These are phyloP conservation scores for Oreamnos americanus DNA, from an alignment of 2,113 vertebrate species.

Conservation along the genomic window DNA sequence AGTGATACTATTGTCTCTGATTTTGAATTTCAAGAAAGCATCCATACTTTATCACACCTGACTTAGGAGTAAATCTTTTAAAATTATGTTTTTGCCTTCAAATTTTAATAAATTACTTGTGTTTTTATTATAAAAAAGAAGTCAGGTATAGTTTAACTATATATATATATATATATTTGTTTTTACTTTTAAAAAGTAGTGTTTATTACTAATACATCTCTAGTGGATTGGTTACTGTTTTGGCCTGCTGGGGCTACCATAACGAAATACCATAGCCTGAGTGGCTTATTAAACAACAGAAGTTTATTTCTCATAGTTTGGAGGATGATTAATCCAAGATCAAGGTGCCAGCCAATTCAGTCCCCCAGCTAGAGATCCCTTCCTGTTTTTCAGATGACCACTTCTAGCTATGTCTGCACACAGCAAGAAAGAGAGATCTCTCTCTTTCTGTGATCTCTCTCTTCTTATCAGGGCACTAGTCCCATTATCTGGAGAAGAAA, in stretches of 20 bases:
- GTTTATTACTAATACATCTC: neutral
- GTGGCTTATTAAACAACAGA: neutral
- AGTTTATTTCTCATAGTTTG: neutral
- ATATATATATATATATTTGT: neutral
- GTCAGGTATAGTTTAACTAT: neutral
- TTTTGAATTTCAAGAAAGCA: conserved; percentile 79
- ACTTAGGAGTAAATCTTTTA: conserved; percentile 48
- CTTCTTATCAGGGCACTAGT: neutral
- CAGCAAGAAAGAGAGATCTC: neutral
- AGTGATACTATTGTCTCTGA: conserved; percentile 70
- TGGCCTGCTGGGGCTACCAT: neutral
- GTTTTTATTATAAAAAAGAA: conserved; percentile 43
- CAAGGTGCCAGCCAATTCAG: neutral
- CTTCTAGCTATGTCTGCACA: neutral
- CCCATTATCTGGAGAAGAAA: neutral
- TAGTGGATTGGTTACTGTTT: neutral
- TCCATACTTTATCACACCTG: conserved; percentile 57
- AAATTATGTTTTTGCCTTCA: conserved; percentile 70
- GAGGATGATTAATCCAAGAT: neutral
- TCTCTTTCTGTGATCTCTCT: neutral
- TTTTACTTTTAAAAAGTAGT: conserved; percentile 7
- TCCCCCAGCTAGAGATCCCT: neutral
- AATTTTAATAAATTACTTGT: conserved; percentile 69
- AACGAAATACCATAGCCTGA: neutral
- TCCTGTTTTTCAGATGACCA: neutral